Base-by-base conservation (phyloP, 1,140 invertebrate genomes). In the Helicoverpa zea region DNA sequence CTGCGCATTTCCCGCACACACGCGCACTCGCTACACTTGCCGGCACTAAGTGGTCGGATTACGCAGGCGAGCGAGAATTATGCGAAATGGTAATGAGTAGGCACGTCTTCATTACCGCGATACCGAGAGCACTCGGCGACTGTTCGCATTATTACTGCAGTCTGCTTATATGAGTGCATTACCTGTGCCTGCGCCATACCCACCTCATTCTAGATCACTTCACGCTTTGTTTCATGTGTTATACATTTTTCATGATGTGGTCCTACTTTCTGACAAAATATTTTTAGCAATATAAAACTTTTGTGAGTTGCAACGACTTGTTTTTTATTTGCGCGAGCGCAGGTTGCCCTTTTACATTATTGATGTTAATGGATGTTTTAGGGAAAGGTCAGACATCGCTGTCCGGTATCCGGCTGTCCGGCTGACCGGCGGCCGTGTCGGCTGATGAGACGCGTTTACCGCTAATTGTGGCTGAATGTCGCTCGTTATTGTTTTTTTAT, bases 61-160 rank as follows among this genome's bases (percentile, higher is more conserved):
- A 64, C 43, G 35, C 35, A 49, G 13, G 51, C 23, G 51, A 16
- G 35, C 63, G 68, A 2, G 51, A 54, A 10, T 72, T 30, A 73
- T 43, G 14, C 52, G 52, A 11, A 58, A 73, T 73, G 70, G 23
- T 73, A 73, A 73, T 73, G 70, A 73, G 52, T 73, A 73, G 29
- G 68, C 68, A 72, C 51, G 70, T 58, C 70, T 43, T 73, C 14
- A 73, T 58, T 14, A 73, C n/a, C 51, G 14, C 52, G 51, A 73
- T 73, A 16, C 56, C 35, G 63, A 35, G 35, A 35, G 35, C 35
- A 35, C 9, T 18, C 18, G 5, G 51, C 47, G 14, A 23, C 51
- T n/a, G 29, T 43, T 18, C 29, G 5, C 14, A 52, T 43, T 73
- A 73, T 18, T 13, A 56, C n/a, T 18, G 11, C 16, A 51, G n/a